Base-by-base conservation (phyloP, 2,888 invertebrate genomes). In the Drosophila setosimentum region DNA sequence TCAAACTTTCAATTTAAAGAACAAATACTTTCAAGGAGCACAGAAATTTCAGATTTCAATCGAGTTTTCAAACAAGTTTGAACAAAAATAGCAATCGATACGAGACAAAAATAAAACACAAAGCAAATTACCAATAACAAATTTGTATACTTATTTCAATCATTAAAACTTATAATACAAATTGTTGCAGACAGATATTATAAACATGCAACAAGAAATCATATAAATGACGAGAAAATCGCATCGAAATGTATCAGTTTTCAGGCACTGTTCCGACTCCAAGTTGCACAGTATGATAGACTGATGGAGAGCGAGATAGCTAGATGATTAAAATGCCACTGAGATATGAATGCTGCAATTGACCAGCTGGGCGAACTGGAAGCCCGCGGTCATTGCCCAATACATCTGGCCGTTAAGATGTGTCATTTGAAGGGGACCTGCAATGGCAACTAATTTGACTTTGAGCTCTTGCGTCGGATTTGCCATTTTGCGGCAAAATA, bases 361-460 rank as follows among this genome's bases (percentile, higher is more conserved):
- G 71, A 61, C 53, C 72, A 72, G 62, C 62, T 70, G 70, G 33
- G n/a, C 60, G 63, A 48, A 42, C 33, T 57, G 21, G 21, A 33
- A 27, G 33, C 21, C 5, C n/a, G 42, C 54, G 45, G 35, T 65
- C 64, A 35, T 54, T 35, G 54, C 29, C 10, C 35, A 54, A 62
- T 70, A 57, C 73, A 50, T 45, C 60, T 51, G 79, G 57, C 13
- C 16, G 45, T 30, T 45, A 51, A 57, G 53, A 53, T 32, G 27
- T 33, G 49, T 35, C 63, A 60, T 51, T 74, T 76, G 76, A 27
- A 48, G 29, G 27, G 35, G 49, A 62, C 63, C 78, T 77, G 78
- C 64, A 61, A 37, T 32, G 57, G 18, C 45, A 62, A 35, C 51
- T 35, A 29, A 61, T 67, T 73, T 83, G 83, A 81, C 80, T 80